Base-by-base conservation (phyloP, 2,888 invertebrate species). In the Agonopterix subpropinquella region DNA sequence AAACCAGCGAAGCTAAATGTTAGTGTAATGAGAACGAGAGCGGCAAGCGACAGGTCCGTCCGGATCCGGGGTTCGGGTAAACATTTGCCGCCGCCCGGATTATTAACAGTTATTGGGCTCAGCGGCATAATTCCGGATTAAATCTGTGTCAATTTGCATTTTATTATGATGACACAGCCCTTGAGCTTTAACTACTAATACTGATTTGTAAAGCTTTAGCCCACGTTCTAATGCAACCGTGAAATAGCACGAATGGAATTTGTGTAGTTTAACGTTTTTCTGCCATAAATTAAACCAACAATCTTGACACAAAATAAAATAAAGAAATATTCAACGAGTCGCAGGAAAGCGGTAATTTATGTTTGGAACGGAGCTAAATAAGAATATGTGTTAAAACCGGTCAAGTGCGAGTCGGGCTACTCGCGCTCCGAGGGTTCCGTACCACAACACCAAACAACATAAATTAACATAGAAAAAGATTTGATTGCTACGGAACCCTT, bases 111-210 rank as follows among this genome's bases (percentile, higher is more conserved):
- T 82, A 83, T 80, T 75, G 77, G 69, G 66, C 74, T 82, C 73
- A 70, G 68, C 73, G 72, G 73, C 67, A 73, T 82, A 82, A 80
- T 70, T 73, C 74, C 70, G 77, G 83, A 83, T 84, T 84, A 85
- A 80, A 84, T 82, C 77, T 70, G 72, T 77, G 77, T 75, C 80
- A 80, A 86, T 85, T 86, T 86, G 79, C 83, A 86, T 86, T 86
- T 83, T 84, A 80, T 81, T 80, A 85, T 77, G 71, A 78, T 72
- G 76, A 72, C 71, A 77, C 64, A 70, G 67, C 74, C 74, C 75
- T 76, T 74, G 68, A 75, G 75, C 74, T 65, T 73, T 67, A 71
- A 77, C 79, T 79, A 75, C 73, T 80, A 81, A 75, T 69, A 71
- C 70, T 73, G 75, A 65, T 78, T 77, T 72, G 69, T 67, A 63